phyloP scores from a whole-genome alignment of 1,140 invertebrate genomes.

The Drusus annulatus region DNA sequence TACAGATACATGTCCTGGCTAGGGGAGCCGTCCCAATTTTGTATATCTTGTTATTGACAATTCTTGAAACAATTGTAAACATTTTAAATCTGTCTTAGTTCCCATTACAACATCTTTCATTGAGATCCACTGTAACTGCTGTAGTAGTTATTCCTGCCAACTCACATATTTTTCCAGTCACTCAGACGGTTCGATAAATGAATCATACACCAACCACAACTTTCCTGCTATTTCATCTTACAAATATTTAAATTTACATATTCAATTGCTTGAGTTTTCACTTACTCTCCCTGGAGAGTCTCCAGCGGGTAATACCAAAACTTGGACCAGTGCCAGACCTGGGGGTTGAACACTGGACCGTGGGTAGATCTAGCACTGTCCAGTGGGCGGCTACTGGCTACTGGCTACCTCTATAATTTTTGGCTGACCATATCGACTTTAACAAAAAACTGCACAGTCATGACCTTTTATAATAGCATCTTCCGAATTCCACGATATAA shows the following conservation, averaged over 20 bases:
- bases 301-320: background rate
- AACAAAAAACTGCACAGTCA: conserved; percentile 10
- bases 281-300: conserved; percentile 19
- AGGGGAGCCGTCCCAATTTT: too few relatives aligned
- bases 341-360: background rate
- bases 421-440: background rate
- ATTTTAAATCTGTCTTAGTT: too few relatives aligned
- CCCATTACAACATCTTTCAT: too few relatives aligned
- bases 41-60: too few relatives aligned
- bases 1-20: too few relatives aligned
- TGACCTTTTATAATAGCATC: background rate
- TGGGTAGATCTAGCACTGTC: background rate
- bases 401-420: conserved; percentile 15
- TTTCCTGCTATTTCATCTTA: background rate
- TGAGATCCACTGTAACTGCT: too few relatives aligned
- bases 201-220: too few relatives aligned
- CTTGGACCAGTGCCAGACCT: conserved; percentile 14
- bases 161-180: too few relatives aligned
- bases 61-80: too few relatives aligned
- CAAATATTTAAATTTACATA: conserved; percentile 23
- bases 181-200: too few relatives aligned
- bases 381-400: conserved; percentile 23
- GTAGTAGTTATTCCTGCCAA: too few relatives aligned
- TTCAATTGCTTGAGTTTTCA: conserved; percentile 15
- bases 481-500: too few relatives aligned